These are phyloP conservation scores for Onthophagus sagittarius DNA, from an alignment of 2,888 invertebrate genomes.

Conservation along the genomic window DNA sequence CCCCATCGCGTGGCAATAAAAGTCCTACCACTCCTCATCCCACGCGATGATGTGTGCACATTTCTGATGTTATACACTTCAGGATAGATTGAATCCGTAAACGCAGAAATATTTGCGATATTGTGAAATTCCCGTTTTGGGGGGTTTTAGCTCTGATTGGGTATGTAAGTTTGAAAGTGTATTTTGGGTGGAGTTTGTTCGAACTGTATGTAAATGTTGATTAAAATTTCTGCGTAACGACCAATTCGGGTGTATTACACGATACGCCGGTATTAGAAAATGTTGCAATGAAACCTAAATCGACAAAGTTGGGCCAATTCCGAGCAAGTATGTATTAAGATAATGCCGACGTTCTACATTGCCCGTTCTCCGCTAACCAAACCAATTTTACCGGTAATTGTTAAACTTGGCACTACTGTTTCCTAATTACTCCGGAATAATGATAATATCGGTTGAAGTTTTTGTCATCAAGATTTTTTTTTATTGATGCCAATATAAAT, in stretches of 20 bases:
- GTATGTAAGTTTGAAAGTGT: too few species aligned
- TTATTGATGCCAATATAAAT: neutral
- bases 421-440: conserved; percentile 16
- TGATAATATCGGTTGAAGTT: neutral
- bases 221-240: conserved; percentile 19
- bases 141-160: too few species aligned
- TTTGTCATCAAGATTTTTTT: neutral
- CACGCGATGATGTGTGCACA: neutral
- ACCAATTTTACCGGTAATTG: conserved; percentile 24
- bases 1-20: conserved; percentile 15
- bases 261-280: conserved; percentile 21
- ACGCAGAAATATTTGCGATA: neutral
- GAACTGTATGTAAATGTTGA: conserved; percentile 19
- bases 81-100: neutral
- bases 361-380: conserved; percentile 18
- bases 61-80: neutral
- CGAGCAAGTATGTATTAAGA: conserved; percentile 22
- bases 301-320: conserved; percentile 25
- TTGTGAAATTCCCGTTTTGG: neutral
- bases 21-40: neutral
- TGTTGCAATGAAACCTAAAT: conserved; percentile 23
- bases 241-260: conserved; percentile 21
- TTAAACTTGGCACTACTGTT: conserved; percentile 20
- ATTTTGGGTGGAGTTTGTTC: neutral
- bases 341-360: conserved; percentile 14